Conservation (phyloP, 2,797 vertebrate species). For the Helostoma temminkii region DNA sequence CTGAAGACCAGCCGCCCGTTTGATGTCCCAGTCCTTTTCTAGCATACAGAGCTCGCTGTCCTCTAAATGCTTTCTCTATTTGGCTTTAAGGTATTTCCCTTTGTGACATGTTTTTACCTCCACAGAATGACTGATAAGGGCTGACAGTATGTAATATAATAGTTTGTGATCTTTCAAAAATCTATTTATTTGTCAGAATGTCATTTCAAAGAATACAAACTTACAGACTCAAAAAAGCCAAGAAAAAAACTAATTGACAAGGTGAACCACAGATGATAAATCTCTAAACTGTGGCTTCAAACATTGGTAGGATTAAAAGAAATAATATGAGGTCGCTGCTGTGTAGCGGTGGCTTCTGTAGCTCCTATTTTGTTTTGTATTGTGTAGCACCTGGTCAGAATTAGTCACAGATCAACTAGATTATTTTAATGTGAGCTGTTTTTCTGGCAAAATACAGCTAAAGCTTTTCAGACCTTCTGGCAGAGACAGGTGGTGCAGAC, state of each 20-base stretch:
- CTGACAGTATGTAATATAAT: conserved; percentile 17
- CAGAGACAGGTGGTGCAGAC: conserved; percentile 29
- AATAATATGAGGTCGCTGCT: background rate
- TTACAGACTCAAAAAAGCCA: conserved; percentile 1
- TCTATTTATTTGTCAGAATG: conserved; percentile 2
- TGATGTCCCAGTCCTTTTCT: conserved; percentile 56
- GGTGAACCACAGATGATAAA: background rate
- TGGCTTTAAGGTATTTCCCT: conserved; percentile 21
- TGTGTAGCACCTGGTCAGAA: conserved; percentile 26
- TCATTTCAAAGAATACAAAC: background rate
- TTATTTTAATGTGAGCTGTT: conserved; percentile 11
- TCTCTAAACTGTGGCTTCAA: background rate
- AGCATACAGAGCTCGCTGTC: conserved; percentile 21
- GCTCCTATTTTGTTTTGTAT: background rate
- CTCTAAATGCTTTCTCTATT: conserved; percentile 32
- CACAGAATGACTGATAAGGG: conserved; percentile 13
- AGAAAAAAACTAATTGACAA: background rate
- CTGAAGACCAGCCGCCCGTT: conserved; percentile 48
- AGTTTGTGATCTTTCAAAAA: conserved; percentile 1
- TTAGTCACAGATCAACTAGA: conserved; percentile 27
- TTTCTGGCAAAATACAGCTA: conserved; percentile 26
- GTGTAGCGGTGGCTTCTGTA: background rate
- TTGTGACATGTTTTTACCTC: conserved; percentile 19
- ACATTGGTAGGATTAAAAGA: background rate
- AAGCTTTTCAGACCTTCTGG: conserved; percentile 24